Evolutionary conservation across 2,113 vertebrate species (phyloP), one percentile per base, ranked within the genome.

Genomic region (Pterocles burchelli): DNA sequence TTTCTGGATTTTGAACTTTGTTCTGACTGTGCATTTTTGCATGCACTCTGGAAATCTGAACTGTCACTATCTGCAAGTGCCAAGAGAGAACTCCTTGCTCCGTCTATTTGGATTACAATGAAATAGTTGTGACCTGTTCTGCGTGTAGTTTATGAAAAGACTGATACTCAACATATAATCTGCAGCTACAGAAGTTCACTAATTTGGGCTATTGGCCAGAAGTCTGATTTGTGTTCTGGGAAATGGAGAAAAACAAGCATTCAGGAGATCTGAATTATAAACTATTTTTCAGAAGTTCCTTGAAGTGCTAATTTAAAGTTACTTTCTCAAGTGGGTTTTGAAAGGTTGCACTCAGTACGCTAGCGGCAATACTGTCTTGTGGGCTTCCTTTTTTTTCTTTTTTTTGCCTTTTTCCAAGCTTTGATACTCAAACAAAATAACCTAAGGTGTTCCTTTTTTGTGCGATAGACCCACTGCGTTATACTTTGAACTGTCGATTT

Each of bases 1-100:
- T 97, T 78, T 87, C 95, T 97, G 96, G 96, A 96, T 96, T 93
- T 96, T 78, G 96, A 94, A 96, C 96, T 85, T 61, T 80, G 36
- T 76, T 80, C 38, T 85, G 78, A 88, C 85, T 95, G 76, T 90
- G 57, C 89, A 51, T 79, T 92, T 97, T 85, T 92, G n/a, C n/a
- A 33, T 96, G 93, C 91, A 86, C 68, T 92, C 79, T 95, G 88
- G 82, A 85, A 71, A 89, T 83, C 33, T 41, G 86, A 95, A 83
- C 88, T 66, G 11, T 89, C 6, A 3, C 75, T 96, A n/a, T 78
- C 95, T 94, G 28, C 94, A 76, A 85, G 80, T 96, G 85, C 74
- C 54, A 71, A 95, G 95, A 96, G 74, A 83, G 93, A 96, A 95
- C 85, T 95, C 65, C 59, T 41, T 86, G 31, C 73, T 85, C 38